A percentile compares a stretch with the other conserved stretches of the same genome.
Conservation (phyloP, 1,140 invertebrate genomes). For the Drosophila arizonae region DNA sequence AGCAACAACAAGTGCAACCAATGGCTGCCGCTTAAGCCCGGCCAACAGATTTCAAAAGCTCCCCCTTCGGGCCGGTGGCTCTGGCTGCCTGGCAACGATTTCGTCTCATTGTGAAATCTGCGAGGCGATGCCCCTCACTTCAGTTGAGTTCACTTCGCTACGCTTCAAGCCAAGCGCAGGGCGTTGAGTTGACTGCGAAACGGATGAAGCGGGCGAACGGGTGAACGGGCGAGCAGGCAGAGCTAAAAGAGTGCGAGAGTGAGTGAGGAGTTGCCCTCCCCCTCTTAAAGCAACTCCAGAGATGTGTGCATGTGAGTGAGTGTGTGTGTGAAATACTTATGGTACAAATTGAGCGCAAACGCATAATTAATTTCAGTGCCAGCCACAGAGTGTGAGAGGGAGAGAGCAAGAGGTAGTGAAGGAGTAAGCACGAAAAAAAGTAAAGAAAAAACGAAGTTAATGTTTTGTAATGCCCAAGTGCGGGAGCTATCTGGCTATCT, state of each 20-base stretch:
- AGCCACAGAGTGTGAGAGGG: constrained; percentile 30
- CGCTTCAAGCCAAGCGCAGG: constrained; percentile 36
- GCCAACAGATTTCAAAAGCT: constrained; percentile 46
- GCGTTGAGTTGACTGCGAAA: constrained; percentile 17
- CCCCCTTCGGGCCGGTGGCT: constrained; percentile 13
- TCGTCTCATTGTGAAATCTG: constrained; percentile 62
- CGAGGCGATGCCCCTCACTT: constrained; percentile 32
- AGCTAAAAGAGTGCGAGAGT: background rate
- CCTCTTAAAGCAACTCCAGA: background rate
- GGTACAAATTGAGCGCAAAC: constrained; percentile 79
- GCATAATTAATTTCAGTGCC: constrained; percentile 75
- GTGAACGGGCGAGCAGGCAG: no score
- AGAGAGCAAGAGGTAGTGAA: background rate
- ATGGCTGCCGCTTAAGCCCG: constrained; percentile 27
- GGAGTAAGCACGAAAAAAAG: background rate
- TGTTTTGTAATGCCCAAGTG: constrained; percentile 73
- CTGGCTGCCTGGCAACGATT: constrained; percentile 38
- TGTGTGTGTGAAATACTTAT: constrained; percentile 53
- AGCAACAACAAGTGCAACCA: constrained; percentile 11
- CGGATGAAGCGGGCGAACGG: no score
- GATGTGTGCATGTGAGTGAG: background rate
- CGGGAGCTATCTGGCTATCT: constrained; percentile 45
- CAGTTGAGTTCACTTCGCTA: constrained; percentile 45
- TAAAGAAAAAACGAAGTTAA: constrained; percentile 71
- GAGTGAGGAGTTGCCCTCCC: background rate